Base-by-base conservation (phyloP, 1,140 invertebrate genomes). In the Atta cephalotes region DNA sequence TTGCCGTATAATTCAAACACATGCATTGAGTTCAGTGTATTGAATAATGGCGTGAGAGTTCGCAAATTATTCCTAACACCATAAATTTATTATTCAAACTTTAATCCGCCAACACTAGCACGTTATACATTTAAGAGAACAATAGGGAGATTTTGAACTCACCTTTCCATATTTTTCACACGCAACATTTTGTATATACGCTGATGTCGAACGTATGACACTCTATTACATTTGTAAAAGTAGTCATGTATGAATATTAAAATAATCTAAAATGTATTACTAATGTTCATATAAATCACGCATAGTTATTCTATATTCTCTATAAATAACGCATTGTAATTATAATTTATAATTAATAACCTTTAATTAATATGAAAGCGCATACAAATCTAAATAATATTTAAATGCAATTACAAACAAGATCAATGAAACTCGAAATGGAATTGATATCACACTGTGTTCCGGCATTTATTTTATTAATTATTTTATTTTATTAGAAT, bases 61-160 rank as follows among this genome's bases (percentile, higher is more conserved):
- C 12, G 25, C 18, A 14, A 31, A 82, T 82, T 74, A 82, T 74
- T 74, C n/a, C 56, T 21, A 74, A 45, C 35, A 74, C 10, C 16
- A 72, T 74, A 82, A 62, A 82, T 84, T 74, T 51, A 74, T 84
- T 84, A 84, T 84, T 74, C 39, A 84, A 12, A 51, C 63, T 84
- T 84, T 81, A 58, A 81, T 81, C 28, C 16, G n/a, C 25, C 12
- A 56, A 21, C 35, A n/a, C 14, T 1, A n/a, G 53, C 6, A 7
- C 21, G 14, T 60, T 82, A 28, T 56, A 10, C 31, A 25, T 74
- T 60, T 60, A 84, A 62, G 35, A 18, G 39, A 82, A 60, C 12
- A 60, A 62, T 0, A 74, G 70, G 9, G 21, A 63, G 9, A 63
- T 28, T 16, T 45, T 84, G 62, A 16, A 84, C 31, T 25, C 2